These are phyloP conservation scores for Ellobium chinense DNA, from an alignment of 2,888 invertebrate genomes.

Conservation along the genomic window DNA sequence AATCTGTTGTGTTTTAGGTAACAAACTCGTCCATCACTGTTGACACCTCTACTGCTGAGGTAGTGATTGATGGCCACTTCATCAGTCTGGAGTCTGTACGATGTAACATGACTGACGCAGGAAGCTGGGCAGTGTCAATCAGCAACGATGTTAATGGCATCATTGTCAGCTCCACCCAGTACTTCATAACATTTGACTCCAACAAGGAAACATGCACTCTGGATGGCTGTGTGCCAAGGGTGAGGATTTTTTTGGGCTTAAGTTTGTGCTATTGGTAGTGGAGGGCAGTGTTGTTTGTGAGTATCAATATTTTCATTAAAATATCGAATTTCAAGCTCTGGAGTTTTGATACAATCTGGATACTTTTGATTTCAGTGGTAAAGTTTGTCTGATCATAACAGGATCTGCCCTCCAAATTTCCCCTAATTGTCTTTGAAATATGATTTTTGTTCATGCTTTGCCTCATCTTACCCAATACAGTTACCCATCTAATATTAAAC, in stretches of 20 bases:
- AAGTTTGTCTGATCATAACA: too few relatives aligned
- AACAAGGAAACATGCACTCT: constrained; percentile 47
- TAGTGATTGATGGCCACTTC: constrained; percentile 36
- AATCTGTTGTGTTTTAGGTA: too few relatives aligned
- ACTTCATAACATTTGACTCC: constrained; percentile 52
- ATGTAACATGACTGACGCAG: constrained; percentile 36
- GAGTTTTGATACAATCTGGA: too few relatives aligned
- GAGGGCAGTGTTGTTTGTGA: not conserved
- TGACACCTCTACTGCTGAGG: not conserved
- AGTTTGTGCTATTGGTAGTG: not conserved
- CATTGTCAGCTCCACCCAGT: constrained; percentile 9
- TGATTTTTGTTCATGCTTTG: too few relatives aligned
- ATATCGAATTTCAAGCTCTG: not conserved
- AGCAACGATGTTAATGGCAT: constrained; percentile 51
- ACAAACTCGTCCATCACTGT: constrained; percentile 6
- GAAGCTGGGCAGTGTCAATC: constrained; percentile 44
- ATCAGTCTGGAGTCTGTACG: constrained; percentile 47
- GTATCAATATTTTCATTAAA: not conserved
- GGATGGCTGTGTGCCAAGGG: constrained; percentile 45
- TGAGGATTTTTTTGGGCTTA: constrained; percentile 44
- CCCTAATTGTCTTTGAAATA: too few relatives aligned
- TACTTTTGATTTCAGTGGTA: too few relatives aligned
- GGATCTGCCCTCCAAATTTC: too few relatives aligned
- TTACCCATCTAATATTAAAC: too few relatives aligned
- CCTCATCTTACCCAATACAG: too few relatives aligned